A percentile compares a stretch with the other conserved stretches of the same genome.
phyloP scores from a whole-genome alignment of 1,140 invertebrate species.

The Drosophila repleta region DNA sequence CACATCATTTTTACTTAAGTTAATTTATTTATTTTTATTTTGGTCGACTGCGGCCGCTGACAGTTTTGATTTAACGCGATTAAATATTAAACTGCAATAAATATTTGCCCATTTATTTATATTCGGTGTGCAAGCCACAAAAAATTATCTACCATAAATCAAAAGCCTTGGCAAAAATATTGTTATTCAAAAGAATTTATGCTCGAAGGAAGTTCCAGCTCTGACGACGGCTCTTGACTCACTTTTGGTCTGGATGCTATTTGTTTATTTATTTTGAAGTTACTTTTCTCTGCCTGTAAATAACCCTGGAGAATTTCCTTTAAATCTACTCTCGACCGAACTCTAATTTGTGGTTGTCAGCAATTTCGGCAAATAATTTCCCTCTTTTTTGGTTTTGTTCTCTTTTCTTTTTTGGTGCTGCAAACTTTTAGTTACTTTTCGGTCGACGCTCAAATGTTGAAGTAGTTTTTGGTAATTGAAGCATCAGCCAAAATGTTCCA shows the following conservation, averaged over 20 bases:
- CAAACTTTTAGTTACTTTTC: neutral
- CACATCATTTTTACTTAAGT: slow-evolving; percentile 30
- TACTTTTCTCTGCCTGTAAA: neutral
- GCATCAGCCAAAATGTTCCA: too few species aligned
- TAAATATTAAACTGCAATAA: slow-evolving; percentile 27
- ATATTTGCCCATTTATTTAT: slow-evolving; percentile 12
- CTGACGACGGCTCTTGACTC: neutral
- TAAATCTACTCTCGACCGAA: slow-evolving; percentile 60
- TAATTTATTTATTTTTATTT: neutral
- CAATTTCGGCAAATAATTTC: slow-evolving; percentile 51
- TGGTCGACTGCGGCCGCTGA: neutral
- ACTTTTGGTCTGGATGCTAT: slow-evolving; percentile 25
- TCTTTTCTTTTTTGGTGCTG: neutral
- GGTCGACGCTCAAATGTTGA: neutral
- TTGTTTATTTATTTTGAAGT: slow-evolving; percentile 7
- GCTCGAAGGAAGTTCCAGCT: slow-evolving; percentile 30
- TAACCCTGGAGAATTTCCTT: slow-evolving; percentile 37
- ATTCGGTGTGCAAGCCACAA: neutral
- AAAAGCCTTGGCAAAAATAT: slow-evolving; percentile 52
- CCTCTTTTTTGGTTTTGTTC: neutral
- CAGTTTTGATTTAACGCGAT: slow-evolving; percentile 40
- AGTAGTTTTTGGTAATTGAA: neutral
- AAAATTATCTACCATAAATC: slow-evolving; percentile 53
- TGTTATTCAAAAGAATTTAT: slow-evolving; percentile 32
- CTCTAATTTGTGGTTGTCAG: slow-evolving; percentile 66